Base-by-base conservation (phyloP, 1,140 invertebrate genomes). In the Bombus waltoni region DNA sequence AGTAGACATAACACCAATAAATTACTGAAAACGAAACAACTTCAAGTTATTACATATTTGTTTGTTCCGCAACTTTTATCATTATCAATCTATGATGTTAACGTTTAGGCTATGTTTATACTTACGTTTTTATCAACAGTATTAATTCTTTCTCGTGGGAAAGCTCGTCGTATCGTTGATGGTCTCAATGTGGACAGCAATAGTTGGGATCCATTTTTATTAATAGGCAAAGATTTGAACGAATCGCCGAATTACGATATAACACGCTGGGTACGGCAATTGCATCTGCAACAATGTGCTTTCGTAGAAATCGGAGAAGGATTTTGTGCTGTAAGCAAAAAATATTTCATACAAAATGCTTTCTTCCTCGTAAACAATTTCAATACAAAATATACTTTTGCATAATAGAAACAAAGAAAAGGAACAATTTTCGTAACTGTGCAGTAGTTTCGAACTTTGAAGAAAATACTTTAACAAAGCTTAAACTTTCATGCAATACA, bases 71-170 rank as follows among this genome's bases (percentile, higher is more conserved):
- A 81, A 47, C 35, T 83, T 66, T 47, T 38, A 81, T 47, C 18
- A 62, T 44, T 68, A 75, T 62, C 32, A n/a, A 73, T 89, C 65
- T 70, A 89, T 87, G 68, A 90, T 90, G 88, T 70, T 62, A 90
- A 83, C 32, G 32, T 47, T 77, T 66, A 87, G 86, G 88, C 90
- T 92, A 93, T 92, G 92, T 87, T 92, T 88, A 89, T 81, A 87
- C 83, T 89, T 80, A 72, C 73, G 62, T 85, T 91, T 74, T 72
- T 90, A 72, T 81, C 81, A 9, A 73, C 44, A 66, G 70, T 88
- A 59, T 62, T 90, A 42, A 68, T 91, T 66, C 18, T 92, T 13
- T 87, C 85, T 15, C 71, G 65, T 42, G 87, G 70, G 57, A 86
- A 81, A 84, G 75, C 78, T 81, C 73, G 35, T 81, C 42, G 73